These are phyloP conservation scores for Hypsopygia costalis DNA, from an alignment of 2,888 invertebrate genomes.

Conservation along the genomic window DNA sequence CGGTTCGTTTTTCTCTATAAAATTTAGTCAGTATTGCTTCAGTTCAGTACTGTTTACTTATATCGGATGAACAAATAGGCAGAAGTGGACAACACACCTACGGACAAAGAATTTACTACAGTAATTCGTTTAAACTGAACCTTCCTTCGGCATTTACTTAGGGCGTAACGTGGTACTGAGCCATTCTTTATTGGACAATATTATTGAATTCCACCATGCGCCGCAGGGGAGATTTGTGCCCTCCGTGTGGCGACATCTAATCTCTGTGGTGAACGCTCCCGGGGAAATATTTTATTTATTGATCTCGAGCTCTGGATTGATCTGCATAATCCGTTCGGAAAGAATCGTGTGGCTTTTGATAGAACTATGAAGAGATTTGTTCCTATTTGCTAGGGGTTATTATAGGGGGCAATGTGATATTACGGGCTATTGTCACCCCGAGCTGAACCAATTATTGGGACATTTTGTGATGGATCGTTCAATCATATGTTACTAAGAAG, in stretches of 20 bases:
- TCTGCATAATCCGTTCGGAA: constrained; percentile 42
- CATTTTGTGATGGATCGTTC: too few species aligned
- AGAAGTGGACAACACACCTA: too few species aligned
- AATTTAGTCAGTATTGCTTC: too few species aligned
- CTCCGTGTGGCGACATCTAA: constrained; percentile 9
- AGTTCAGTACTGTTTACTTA: too few species aligned
- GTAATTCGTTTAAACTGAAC: constrained; percentile 4
- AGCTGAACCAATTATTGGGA: too few species aligned
- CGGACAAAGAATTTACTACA: constrained; percentile 14
- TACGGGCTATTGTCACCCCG: too few species aligned
- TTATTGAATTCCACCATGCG: constrained; percentile 45
- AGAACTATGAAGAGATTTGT: constrained; percentile 18
- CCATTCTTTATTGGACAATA: constrained; percentile 46
- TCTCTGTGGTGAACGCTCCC: background rate
- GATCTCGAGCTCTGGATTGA: too few species aligned
- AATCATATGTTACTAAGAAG: too few species aligned
- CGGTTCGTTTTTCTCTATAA: too few species aligned
- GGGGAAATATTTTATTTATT: constrained; percentile 48
- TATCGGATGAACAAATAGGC: too few species aligned
- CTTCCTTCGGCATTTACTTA: constrained; percentile 21
- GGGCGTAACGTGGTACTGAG: constrained; percentile 22
- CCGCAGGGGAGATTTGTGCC: constrained; percentile 30
- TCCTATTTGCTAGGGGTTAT: constrained; percentile 8
- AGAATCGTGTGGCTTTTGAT: constrained; percentile 26
- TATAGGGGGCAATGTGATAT: background rate